Percentiles rank a stretch among this genome's conserved stretches.
These are phyloP conservation scores for Brenthis hecate DNA, from an alignment of 2,888 invertebrate species.

Conservation along the genomic window DNA sequence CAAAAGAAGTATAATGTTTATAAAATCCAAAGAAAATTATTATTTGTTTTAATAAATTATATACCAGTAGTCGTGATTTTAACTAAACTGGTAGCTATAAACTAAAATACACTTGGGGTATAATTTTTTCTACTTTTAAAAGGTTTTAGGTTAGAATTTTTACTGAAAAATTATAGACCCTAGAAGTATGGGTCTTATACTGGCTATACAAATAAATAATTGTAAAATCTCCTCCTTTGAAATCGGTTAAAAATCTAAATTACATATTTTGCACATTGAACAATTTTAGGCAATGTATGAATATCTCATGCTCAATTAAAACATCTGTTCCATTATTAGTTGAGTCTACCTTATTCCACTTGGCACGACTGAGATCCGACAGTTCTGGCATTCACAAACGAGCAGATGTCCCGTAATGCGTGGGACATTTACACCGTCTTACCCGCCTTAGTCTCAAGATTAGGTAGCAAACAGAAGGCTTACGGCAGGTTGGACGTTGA, in stretches of 20 bases:
- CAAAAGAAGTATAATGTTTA: no score
- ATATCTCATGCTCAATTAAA: conserved; percentile 27
- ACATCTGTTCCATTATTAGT: conserved; percentile 30
- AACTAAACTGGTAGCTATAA: no score
- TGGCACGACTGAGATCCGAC: conserved; percentile 30
- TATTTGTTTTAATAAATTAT: no score
- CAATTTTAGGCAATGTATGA: background rate
- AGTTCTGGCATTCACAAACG: conserved; percentile 19
- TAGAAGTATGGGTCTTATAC: no score
- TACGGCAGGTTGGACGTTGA: conserved; percentile 21
- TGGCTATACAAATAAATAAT: no score
- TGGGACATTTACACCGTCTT: conserved; percentile 16
- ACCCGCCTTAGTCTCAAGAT: conserved; percentile 29
- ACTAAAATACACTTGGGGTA: no score
- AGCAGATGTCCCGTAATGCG: conserved; percentile 16
- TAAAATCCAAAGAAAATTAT: no score
- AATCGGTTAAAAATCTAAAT: no score
- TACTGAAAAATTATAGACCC: no score
- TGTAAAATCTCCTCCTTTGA: background rate
- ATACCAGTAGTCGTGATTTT: no score
- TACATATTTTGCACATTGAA: background rate
- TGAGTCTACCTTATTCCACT: conserved; percentile 32
- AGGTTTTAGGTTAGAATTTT: no score
- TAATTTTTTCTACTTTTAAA: no score
- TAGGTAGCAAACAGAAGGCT: conserved; percentile 30